Conservation (phyloP, 2,888 invertebrate species). For the Timema podura region DNA sequence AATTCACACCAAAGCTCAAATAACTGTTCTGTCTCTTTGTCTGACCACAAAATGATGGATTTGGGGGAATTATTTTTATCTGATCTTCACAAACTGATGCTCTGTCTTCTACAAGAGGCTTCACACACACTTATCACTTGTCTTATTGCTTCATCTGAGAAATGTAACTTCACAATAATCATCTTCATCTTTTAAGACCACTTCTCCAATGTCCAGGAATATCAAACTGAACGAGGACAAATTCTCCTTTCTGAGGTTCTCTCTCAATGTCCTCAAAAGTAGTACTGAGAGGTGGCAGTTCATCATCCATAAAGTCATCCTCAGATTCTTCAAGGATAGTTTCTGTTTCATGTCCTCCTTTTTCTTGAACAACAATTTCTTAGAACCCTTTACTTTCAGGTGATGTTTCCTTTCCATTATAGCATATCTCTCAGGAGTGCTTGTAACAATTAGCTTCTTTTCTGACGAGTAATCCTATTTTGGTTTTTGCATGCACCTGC, state of each 20-base stretch:
- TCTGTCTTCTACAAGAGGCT: background rate
- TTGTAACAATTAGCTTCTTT: background rate
- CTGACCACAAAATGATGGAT: background rate
- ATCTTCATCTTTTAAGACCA: background rate
- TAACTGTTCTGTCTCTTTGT: conserved; percentile 11
- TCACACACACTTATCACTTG: background rate
- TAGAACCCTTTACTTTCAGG: background rate
- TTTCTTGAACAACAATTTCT: conserved; percentile 1
- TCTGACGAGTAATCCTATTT: background rate
- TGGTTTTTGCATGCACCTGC: background rate
- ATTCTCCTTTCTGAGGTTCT: background rate
- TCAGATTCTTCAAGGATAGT: background rate
- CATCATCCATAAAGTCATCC: background rate
- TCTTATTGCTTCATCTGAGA: conserved; percentile 2
- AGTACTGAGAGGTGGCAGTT: background rate
- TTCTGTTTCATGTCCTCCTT: background rate
- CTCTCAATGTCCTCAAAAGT: conserved; percentile 9
- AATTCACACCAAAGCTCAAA: background rate
- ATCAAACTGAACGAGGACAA: conserved; percentile 7
- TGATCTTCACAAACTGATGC: background rate
- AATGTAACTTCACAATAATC: conserved; percentile 1
- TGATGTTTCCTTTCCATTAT: background rate
- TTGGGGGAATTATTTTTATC: background rate
- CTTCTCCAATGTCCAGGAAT: background rate
- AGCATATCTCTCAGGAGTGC: background rate